Conservation (phyloP, 2,797 vertebrate genomes). For the Hyperoplus lanceolatus region DNA sequence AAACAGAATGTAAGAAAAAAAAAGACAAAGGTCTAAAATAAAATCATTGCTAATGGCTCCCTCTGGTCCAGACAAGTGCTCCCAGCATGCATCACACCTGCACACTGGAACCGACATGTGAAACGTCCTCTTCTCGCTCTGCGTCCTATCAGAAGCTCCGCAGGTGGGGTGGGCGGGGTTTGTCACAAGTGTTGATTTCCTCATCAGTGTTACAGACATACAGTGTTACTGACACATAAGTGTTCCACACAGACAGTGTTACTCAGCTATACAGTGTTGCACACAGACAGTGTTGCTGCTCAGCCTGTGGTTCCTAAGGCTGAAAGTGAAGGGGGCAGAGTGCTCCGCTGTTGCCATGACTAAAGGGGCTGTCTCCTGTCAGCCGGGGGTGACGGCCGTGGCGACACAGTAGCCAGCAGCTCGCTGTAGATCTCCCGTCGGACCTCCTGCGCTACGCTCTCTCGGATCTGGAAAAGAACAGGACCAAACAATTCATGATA, state of each 20-base stretch:
- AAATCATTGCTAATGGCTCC: constrained; percentile 8
- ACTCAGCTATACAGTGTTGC: constrained; percentile 70
- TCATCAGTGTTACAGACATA: constrained; percentile 72
- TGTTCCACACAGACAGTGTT: constrained; percentile 64
- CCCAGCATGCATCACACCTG: constrained; percentile 38
- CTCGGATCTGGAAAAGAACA: constrained; percentile 88
- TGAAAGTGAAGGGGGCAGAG: constrained; percentile 23
- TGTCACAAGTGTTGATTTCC: constrained; percentile 30
- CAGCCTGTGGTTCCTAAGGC: constrained; percentile 46
- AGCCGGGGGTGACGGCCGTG: constrained; percentile 75
- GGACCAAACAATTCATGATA: neutral
- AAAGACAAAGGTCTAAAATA: neutral
- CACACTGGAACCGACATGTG: neutral
- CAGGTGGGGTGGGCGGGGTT: constrained; percentile 16
- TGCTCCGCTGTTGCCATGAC: constrained; percentile 46
- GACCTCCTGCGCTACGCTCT: constrained; percentile 93
- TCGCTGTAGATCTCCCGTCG: constrained; percentile 93
- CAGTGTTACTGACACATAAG: constrained; percentile 70
- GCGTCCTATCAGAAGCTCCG: constrained; percentile 6
- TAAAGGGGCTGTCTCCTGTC: constrained; percentile 66
- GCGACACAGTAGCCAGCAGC: constrained; percentile 90
- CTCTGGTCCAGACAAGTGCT: neutral
- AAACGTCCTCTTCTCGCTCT: neutral
- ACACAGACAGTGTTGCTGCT: constrained; percentile 69
- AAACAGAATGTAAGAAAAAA: constrained; percentile 13